Base-by-base conservation (phyloP, 2,113 vertebrate species). In the Gavia stellata region DNA sequence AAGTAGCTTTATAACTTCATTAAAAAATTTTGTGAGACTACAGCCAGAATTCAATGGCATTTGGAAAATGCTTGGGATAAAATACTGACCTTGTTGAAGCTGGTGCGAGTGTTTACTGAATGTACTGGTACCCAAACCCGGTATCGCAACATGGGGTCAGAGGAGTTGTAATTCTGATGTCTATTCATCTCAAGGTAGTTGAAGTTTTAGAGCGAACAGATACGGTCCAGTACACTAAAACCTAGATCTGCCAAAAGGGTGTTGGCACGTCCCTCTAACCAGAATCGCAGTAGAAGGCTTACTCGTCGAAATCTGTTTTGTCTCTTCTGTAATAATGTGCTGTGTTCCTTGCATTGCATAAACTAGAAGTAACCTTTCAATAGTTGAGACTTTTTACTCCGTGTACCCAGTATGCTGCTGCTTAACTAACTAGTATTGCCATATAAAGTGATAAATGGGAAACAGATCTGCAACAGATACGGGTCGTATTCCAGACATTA, bases 121-220 rank as follows among this genome's bases (percentile, higher is more conserved):
- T 7, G 42, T 10, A 2, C 6, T 45, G 67, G 26, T 18, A 11
- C 47, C 33, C 47, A 29, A 62, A 45, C 2, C 36, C 25, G 4
- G 1, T 25, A 8, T 9, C 1, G 4, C n/a, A 36, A 3, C 0
- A 0, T 5, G 63, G 23, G 23, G 33, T 40, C 2, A 1, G 52
- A 56, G 26, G 47, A 29, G 47, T 9, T 15, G 24, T 18, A 31
- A 29, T 61, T 62, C 59, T 58, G 34, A 2, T 19, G 14, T 6
- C 33, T 67, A 1, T 45, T 71, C 44, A 3, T 25, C 42, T 59
- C 6, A 1, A 7, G 8, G 47, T 3, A 38, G 18, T 3, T 58
- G 40, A 29, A 49, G 33, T 72, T 83, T 29, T 59, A 33, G 66
- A 75, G 34, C 86, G 71, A 18, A 31, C 28, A 38, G 40, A 8